A percentile compares a stretch with the other conserved stretches of the same genome.
These are phyloP conservation scores for Melitaea athalia DNA, from an alignment of 2,888 invertebrate species.

Conservation along the genomic window DNA sequence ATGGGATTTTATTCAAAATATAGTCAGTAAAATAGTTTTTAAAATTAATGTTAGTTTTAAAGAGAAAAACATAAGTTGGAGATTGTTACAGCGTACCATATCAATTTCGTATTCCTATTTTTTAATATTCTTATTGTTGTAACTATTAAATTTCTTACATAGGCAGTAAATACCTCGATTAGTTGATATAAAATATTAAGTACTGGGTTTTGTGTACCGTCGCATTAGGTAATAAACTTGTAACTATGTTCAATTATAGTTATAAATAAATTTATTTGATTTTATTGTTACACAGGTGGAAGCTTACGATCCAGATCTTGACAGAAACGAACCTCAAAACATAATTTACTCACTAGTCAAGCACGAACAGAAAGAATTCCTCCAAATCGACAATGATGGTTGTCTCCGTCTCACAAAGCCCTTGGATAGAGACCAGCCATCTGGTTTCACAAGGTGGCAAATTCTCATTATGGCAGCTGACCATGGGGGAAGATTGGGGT, in stretches of 20 bases:
- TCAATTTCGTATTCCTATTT: too few species aligned
- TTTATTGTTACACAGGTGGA: conserved; percentile 69
- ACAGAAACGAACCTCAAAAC: conserved; percentile 87
- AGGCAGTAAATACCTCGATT: too few species aligned
- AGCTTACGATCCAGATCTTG: conserved; percentile 94
- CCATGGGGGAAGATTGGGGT: conserved; percentile 83
- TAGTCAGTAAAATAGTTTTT: too few species aligned
- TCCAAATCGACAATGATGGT: conserved; percentile 88
- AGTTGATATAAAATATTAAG: not conserved
- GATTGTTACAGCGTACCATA: too few species aligned
- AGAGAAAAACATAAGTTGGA: too few species aligned
- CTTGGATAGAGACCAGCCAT: conserved; percentile 94
- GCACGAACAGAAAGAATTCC: conserved; percentile 86
- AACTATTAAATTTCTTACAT: too few species aligned
- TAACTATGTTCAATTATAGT: not conserved
- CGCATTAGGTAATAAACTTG: too few species aligned
- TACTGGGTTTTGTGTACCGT: too few species aligned
- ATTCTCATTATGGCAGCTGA: conserved; percentile 89
- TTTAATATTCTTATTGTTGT: too few species aligned
- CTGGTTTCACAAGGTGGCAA: conserved; percentile 91
- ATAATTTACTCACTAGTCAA: conserved; percentile 90
- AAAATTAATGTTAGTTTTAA: too few species aligned
- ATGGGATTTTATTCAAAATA: too few species aligned
- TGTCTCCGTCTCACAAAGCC: conserved; percentile 89
- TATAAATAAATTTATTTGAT: not conserved